Evolutionary conservation across 2,113 vertebrate genomes (phyloP), one percentile per base, ranked within the genome.

Genomic region (Hydrolagus affinis): DNA sequence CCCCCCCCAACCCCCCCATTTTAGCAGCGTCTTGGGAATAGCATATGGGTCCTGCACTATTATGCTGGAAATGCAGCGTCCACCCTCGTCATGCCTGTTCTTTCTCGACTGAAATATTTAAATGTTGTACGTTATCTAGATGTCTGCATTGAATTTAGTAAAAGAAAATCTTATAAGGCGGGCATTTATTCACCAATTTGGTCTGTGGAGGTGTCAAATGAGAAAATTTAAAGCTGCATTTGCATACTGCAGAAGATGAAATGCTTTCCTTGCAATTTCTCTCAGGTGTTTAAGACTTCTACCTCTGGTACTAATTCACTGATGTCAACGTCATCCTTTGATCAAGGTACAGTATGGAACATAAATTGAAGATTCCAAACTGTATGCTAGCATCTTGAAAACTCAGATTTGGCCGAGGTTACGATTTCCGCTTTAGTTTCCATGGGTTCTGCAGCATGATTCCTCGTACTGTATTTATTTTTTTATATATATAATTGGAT

Each of bases 281-380:
- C 76, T 68, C 76, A 86, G 87, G 86, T 87, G 86, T 87, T 86
- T 88, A 89, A 87, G 87, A 88, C 87, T 87, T 78, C 32, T 85
- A 70, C 86, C 59, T 85, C 85, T 85, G 87, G 70, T 59, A 86
- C 68, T 44, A 87, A 85, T 85, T 83, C 44, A 73, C 87, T 86
- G 88, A 88, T 87, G 87, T 87, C 85, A 70, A 73, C 86, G 44
- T 70, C 78, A 85, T 86, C 85, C 75, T 86, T 86, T 73, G 76
- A 87, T 73, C 71, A 86, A 88, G 87, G 87, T 86, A 44, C 44
- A 44, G 44, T 44, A 86, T 70, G 85, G n/a, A 85, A 85, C 19
- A 28, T 68, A 66, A 66, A 30, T 28, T 28, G 66, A 66, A 17
- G 62, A 83, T 83, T 83, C 77, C 15, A 66, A 75, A 75, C 73